Percentiles rank a stretch among this genome's conserved stretches.
These are phyloP conservation scores for Drosophila gaucha DNA, from an alignment of 2,888 invertebrate species.

Conservation along the genomic window DNA sequence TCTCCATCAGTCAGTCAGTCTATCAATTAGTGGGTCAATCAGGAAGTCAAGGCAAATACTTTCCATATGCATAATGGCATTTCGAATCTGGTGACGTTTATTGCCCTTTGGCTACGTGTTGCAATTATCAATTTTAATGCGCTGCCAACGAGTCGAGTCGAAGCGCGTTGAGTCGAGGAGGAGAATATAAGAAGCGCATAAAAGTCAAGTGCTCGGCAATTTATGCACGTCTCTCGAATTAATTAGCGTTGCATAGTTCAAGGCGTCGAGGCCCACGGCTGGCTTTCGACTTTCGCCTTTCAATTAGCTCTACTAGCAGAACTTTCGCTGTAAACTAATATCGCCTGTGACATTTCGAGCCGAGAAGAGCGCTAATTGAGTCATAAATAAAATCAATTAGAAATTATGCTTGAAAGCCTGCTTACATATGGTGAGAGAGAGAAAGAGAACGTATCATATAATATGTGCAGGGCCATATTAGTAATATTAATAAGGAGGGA, in stretches of 20 bases:
- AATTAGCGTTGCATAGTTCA: conserved; percentile 70
- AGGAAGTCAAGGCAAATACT: not conserved
- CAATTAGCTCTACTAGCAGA: conserved; percentile 52
- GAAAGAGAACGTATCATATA: not conserved
- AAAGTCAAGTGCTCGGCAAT: conserved; percentile 70
- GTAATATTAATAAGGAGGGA: too few species aligned
- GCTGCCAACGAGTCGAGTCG: conserved; percentile 31
- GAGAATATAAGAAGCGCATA: conserved; percentile 45
- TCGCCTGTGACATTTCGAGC: conserved; percentile 28
- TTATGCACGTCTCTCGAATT: conserved; percentile 75
- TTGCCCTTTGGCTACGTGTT: conserved; percentile 61
- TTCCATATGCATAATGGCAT: not conserved
- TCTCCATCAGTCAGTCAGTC: not conserved
- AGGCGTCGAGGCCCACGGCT: conserved; percentile 20
- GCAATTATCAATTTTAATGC: conserved; percentile 71
- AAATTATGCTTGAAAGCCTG: conserved; percentile 12
- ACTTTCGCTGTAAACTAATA: conserved; percentile 61
- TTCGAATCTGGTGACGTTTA: conserved; percentile 37
- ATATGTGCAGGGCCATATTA: not conserved
- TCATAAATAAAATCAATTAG: conserved; percentile 67
- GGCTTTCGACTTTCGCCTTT: conserved; percentile 36
- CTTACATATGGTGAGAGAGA: conserved; percentile 2
- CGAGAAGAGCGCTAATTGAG: conserved; percentile 53
- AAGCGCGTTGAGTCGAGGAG: not conserved
- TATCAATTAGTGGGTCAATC: not conserved